A percentile compares a stretch with the other conserved stretches of the same genome.
phyloP scores from a whole-genome alignment of 2,888 invertebrate genomes.

The Drosophila limbata region DNA sequence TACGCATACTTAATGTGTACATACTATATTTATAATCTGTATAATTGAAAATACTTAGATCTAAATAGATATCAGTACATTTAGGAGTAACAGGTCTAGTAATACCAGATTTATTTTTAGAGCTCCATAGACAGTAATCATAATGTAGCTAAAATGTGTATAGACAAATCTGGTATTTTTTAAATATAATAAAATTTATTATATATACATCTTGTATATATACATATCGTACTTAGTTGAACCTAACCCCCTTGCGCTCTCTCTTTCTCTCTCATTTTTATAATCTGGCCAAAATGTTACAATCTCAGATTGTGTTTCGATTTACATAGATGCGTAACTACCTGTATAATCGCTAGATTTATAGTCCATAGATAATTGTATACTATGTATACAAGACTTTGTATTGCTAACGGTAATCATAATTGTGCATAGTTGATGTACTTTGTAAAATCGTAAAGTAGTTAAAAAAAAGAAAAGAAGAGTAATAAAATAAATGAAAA shows the following conservation, averaged over 20 bases:
- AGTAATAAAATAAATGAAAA: slow-evolving; percentile 17
- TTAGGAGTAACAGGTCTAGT: slow-evolving; percentile 18
- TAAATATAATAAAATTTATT: background rate
- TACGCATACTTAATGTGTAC: slow-evolving; percentile 14
- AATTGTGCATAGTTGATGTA: slow-evolving; percentile 21
- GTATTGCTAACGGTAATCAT: slow-evolving; percentile 20
- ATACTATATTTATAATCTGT: background rate
- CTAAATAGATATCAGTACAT: slow-evolving; percentile 16
- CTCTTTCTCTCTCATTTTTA: slow-evolving; percentile 41
- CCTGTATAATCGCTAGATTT: slow-evolving; percentile 3
- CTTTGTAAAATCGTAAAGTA: slow-evolving; percentile 28
- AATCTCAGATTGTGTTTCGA: slow-evolving; percentile 26
- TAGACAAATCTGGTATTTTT: slow-evolving; percentile 4
- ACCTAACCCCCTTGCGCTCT: slow-evolving; percentile 4
- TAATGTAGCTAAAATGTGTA: slow-evolving; percentile 4
- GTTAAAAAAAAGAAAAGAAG: slow-evolving; percentile 2
- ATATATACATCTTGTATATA: background rate
- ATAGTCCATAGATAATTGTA: slow-evolving; percentile 10
- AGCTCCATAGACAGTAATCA: background rate
- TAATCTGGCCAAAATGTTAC: slow-evolving; percentile 26
- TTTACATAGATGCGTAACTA: slow-evolving; percentile 29
- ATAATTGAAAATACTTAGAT: slow-evolving; percentile 18
- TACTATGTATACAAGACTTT: background rate
- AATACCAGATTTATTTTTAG: background rate
- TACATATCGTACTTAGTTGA: slow-evolving; percentile 10